Percentiles rank a stretch among this genome's conserved stretches.
Conservation (phyloP, 1,140 invertebrate species). For the Camponotus pennsylvanicus region DNA sequence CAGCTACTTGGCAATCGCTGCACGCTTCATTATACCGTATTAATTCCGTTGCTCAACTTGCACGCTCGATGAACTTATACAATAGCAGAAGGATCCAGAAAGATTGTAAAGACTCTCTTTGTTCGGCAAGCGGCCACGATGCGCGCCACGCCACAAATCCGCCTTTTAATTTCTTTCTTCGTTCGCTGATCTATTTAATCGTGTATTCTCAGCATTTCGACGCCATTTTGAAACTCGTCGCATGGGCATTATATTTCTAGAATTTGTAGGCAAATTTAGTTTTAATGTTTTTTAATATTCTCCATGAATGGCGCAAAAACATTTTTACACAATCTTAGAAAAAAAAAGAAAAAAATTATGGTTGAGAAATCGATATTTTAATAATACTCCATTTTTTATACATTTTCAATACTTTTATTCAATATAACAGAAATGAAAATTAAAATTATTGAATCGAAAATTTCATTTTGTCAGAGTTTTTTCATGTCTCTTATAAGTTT, state of each 20-base stretch:
- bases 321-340: not conserved
- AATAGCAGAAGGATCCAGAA: constrained; percentile 61
- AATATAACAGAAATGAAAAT: not conserved
- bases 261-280: not conserved
- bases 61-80: not conserved
- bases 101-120: constrained; percentile 54
- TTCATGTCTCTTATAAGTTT: no score
- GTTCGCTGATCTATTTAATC: constrained; percentile 57
- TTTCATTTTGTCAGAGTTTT: no score
- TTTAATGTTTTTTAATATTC: not conserved
- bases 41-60: not conserved
- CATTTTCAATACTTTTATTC: not conserved
- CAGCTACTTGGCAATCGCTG: not conserved
- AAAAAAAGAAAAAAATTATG: not conserved
- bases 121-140: constrained; percentile 39
- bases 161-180: constrained; percentile 28
- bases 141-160: not conserved
- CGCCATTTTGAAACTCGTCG: constrained; percentile 74
- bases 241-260: constrained; percentile 57
- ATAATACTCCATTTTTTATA: not conserved
- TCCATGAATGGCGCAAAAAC: not conserved
- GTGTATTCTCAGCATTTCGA: not conserved
- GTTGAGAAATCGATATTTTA: not conserved
- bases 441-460: no score
- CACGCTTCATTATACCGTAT: not conserved